Conservation (phyloP, 2,888 invertebrate species). For the Dryocosmus kuriphilus region DNA sequence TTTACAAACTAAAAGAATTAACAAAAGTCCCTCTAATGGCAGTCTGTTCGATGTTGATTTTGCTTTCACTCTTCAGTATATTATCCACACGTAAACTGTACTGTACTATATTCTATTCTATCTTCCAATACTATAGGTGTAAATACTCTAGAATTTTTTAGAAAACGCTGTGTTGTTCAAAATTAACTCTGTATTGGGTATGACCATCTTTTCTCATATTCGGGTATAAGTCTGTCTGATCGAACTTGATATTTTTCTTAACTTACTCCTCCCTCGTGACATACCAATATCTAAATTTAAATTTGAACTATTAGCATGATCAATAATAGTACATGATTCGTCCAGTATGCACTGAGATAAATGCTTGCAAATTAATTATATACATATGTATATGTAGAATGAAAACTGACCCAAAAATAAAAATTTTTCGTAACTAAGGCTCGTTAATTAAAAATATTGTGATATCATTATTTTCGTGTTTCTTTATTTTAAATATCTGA, state of each 20-base stretch:
- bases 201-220: conserved; percentile 16
- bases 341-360: conserved; percentile 49
- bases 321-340: conserved; percentile 60
- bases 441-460: background rate
- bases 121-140: conserved; percentile 51
- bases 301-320: conserved; percentile 53
- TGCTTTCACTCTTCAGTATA: conserved; percentile 65
- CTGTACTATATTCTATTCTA: conserved; percentile 51
- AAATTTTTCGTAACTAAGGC: background rate
- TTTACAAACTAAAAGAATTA: conserved; percentile 67
- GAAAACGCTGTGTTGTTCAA: conserved; percentile 24
- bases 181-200: conserved; percentile 16
- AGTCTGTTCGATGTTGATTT: conserved; percentile 67
- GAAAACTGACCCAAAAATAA: background rate
- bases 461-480: no score
- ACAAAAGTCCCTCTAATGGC: conserved; percentile 52
- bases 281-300: conserved; percentile 17
- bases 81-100: conserved; percentile 41
- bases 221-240: background rate
- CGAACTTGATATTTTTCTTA: conserved; percentile 9
- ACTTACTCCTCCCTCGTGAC: conserved; percentile 13
- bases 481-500: no score
- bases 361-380: conserved; percentile 8
- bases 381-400: background rate
- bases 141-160: conserved; percentile 34